Percentiles rank a stretch among this genome's conserved stretches.
Conservation (phyloP, 2,888 invertebrate species). For the Malacosoma neustria region DNA sequence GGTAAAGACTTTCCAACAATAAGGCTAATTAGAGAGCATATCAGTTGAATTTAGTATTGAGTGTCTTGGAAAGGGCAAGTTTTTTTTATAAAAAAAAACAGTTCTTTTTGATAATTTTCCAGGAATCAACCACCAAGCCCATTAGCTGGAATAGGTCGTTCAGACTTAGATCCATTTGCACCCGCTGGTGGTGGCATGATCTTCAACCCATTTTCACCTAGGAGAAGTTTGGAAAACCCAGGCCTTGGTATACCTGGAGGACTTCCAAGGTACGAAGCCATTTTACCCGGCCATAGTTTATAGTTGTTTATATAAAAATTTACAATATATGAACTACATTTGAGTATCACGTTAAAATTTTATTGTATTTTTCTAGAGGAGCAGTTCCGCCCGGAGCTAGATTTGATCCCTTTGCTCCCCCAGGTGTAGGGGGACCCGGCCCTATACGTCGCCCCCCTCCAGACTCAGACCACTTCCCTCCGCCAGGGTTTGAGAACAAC, state of each 20-base stretch:
- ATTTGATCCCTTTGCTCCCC: slow-evolving; percentile 88
- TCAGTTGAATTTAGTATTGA: too few relatives aligned
- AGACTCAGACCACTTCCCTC: slow-evolving; percentile 83
- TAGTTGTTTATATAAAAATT: too few relatives aligned
- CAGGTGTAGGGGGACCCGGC: slow-evolving; percentile 74
- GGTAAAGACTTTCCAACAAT: too few relatives aligned
- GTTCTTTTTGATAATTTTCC: too few relatives aligned
- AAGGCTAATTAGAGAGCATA: too few relatives aligned
- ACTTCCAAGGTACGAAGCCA: slow-evolving; percentile 73
- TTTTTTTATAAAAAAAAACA: too few relatives aligned
- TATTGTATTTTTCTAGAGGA: slow-evolving; percentile 72
- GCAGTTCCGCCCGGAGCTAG: slow-evolving; percentile 84
- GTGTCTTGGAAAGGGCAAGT: too few relatives aligned
- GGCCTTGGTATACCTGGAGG: slow-evolving; percentile 74
- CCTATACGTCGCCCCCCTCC: slow-evolving; percentile 67
- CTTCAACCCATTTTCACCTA: slow-evolving; percentile 77
- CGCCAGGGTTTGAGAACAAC: slow-evolving; percentile 84
- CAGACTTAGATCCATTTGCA: slow-evolving; percentile 86
- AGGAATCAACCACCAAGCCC: slow-evolving; percentile 42
- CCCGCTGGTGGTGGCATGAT: slow-evolving; percentile 82
- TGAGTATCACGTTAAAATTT: too few relatives aligned
- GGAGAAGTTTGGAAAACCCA: slow-evolving; percentile 57
- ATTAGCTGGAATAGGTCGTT: slow-evolving; percentile 71
- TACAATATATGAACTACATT: too few relatives aligned
- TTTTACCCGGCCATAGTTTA: too few relatives aligned